Conservation (phyloP, 2,888 invertebrate species). For the Athalia cordata region DNA sequence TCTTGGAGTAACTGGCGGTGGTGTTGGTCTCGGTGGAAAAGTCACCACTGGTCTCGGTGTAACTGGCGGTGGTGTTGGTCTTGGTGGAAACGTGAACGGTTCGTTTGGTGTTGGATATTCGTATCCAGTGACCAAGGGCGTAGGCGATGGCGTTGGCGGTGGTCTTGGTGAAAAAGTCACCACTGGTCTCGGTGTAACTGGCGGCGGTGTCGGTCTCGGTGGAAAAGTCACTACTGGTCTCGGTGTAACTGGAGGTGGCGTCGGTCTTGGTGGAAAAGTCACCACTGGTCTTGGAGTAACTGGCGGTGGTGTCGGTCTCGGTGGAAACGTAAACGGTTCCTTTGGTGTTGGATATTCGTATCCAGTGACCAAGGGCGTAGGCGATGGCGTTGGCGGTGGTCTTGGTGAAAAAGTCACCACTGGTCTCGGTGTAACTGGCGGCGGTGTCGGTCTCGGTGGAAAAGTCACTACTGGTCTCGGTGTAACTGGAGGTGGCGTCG, state of each 20-base stretch:
- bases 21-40: constrained; percentile 58
- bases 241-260: constrained; percentile 39
- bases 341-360: constrained; percentile 31
- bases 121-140: constrained; percentile 55
- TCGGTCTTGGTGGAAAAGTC: constrained; percentile 25
- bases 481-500: constrained; percentile 40
- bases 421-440: constrained; percentile 67
- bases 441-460: constrained; percentile 70
- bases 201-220: constrained; percentile 42
- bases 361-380: constrained; percentile 12
- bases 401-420: constrained; percentile 50
- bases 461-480: constrained; percentile 38
- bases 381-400: constrained; percentile 43
- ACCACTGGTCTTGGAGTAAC: constrained; percentile 24
- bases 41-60: constrained; percentile 59
- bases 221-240: constrained; percentile 51
- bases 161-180: constrained; percentile 51
- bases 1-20: constrained; percentile 60
- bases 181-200: constrained; percentile 45
- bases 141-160: constrained; percentile 47
- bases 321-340: constrained; percentile 45
- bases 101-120: constrained; percentile 58
- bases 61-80: constrained; percentile 49
- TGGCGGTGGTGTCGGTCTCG: constrained; percentile 50
- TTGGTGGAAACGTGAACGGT: constrained; percentile 54